Percentiles rank a stretch among this genome's conserved stretches.
Conservation (phyloP, 2,888 invertebrate genomes). For the Coelinius sp. region DNA sequence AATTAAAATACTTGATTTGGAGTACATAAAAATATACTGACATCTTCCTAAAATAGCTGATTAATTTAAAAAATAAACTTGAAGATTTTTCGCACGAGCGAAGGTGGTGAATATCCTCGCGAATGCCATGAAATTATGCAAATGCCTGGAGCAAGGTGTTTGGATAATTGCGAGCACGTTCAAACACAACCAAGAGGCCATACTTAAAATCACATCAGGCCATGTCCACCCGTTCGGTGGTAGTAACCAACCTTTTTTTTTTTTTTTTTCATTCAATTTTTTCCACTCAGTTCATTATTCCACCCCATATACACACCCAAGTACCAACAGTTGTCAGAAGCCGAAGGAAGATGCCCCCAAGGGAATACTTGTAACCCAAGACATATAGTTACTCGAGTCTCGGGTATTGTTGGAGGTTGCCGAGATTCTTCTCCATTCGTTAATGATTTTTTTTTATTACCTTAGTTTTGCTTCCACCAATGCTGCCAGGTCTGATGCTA, state of each 20-base stretch:
- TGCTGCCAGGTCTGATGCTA: conserved; percentile 94
- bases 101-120: conserved; percentile 24
- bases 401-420: not conserved
- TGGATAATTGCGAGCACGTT: conserved; percentile 62
- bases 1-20: too few species aligned
- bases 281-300: not conserved
- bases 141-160: conserved; percentile 63
- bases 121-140: conserved; percentile 63
- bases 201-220: conserved; percentile 67
- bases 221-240: conserved; percentile 48
- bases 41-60: not conserved
- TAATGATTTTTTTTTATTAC: conserved; percentile 72
- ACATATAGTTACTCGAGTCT: conserved; percentile 16
- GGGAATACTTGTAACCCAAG: conserved; percentile 18
- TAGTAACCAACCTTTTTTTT: conserved; percentile 37
- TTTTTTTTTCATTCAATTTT: conserved; percentile 19
- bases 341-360: conserved; percentile 21
- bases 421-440: conserved; percentile 19
- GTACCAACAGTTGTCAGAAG: conserved; percentile 17
- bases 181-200: conserved; percentile 51
- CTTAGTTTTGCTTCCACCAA: conserved; percentile 96
- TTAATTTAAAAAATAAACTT: conserved; percentile 5
- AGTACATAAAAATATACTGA: too few species aligned
- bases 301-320: not conserved
- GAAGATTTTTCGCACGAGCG: conserved; percentile 11